A percentile compares a stretch with the other conserved stretches of the same genome.
Conservation (phyloP, 2,888 invertebrate species). For the Cantharis lateralis region DNA sequence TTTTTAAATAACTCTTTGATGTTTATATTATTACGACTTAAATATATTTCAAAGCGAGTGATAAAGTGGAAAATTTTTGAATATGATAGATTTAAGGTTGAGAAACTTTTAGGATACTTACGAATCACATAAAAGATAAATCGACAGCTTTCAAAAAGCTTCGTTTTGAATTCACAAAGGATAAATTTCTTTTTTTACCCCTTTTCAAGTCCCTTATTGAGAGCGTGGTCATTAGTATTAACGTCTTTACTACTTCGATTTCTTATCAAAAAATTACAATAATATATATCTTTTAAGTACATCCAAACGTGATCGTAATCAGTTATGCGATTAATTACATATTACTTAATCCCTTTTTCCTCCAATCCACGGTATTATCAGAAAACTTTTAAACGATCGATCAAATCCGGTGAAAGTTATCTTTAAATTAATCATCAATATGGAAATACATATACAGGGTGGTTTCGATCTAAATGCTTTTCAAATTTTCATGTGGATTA, state of each 20-base stretch:
- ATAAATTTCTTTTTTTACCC: conserved; percentile 4
- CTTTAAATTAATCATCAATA: neutral
- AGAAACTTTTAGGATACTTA: neutral
- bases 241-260: neutral
- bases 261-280: neutral
- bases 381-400: neutral
- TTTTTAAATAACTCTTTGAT: neutral
- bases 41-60: neutral
- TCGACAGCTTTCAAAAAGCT: conserved; percentile 15
- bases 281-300: neutral
- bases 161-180: conserved; percentile 12
- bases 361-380: neutral
- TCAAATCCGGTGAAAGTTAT: neutral
- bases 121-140: conserved; percentile 24
- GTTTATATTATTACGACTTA: neutral
- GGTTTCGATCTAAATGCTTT: too few species aligned
- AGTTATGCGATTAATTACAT: too few species aligned
- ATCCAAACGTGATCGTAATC: neutral
- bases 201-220: neutral
- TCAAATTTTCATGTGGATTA: neutral
- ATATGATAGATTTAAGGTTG: conserved; percentile 23
- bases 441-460: neutral
- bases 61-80: conserved; percentile 23
- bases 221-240: neutral
- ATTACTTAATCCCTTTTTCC: neutral